Conservation (phyloP, 2,113 vertebrate species). For the Hystrix cristata region DNA sequence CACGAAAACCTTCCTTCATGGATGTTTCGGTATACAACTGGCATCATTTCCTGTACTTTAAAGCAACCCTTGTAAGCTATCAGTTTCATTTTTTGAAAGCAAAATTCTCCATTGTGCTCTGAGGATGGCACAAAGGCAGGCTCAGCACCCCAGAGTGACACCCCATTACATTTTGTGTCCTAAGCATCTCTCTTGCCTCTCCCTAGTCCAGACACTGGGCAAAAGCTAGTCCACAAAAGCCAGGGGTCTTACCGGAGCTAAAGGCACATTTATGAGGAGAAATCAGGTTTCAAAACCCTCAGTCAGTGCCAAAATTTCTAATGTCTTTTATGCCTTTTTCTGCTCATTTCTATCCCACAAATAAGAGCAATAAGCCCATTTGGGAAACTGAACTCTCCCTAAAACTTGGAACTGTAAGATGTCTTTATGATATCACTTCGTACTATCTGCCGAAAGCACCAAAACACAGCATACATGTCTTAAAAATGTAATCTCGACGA, state of each 20-base stretch:
- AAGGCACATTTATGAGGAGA: neutral
- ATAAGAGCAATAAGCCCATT: neutral
- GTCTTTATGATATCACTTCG: slow-evolving; percentile 5
- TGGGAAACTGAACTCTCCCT: slow-evolving; percentile 24
- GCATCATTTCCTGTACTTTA: slow-evolving; percentile 40
- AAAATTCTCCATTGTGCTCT: neutral
- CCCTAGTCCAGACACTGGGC: neutral
- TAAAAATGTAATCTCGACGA: neutral
- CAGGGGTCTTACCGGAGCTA: neutral
- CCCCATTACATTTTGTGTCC: neutral
- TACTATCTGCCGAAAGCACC: slow-evolving; percentile 8
- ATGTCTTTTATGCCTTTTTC: neutral
- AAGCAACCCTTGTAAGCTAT: neutral
- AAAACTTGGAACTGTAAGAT: neutral
- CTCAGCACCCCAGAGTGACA: neutral
- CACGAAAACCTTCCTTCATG: neutral
- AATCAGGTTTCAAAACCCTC: slow-evolving; percentile 38
- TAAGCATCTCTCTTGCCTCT: neutral
- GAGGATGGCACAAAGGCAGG: neutral
- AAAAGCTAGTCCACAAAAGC: neutral
- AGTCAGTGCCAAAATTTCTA: slow-evolving; percentile 22
- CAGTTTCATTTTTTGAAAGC: slow-evolving; percentile 40
- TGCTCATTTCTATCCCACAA: slow-evolving; percentile 6
- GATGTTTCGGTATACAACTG: slow-evolving; percentile 8
- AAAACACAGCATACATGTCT: neutral